Evolutionary conservation across 2,113 vertebrate species (phyloP), one percentile per base, ranked within the genome.

Genomic region (Proterorhinus semilunaris): DNA sequence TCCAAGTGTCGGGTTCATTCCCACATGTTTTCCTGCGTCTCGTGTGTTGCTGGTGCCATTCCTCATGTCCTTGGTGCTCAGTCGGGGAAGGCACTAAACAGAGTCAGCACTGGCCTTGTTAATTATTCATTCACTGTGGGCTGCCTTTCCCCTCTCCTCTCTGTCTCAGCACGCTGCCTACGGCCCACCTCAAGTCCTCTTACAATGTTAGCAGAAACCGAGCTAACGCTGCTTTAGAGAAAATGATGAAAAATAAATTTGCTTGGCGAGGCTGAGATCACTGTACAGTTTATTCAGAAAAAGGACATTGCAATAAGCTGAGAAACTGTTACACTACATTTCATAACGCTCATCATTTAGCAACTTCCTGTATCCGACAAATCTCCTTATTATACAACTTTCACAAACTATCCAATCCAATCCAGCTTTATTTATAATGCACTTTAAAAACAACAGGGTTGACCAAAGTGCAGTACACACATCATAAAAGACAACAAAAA

Each of bases 111-210:
- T 86, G 44, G 79, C 65, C 50, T 68, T 4, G 65, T 91, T 81
- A 88, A 91, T 88, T 75, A 82, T 91, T 89, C 62, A 91, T 86
- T 54, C 50, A 74, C 43, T 71, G 46, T 63, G 45, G 67, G 13
- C 44, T 47, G 64, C 53, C 15, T 66, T 65, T 17, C 51, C 15
- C 61, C 55, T 65, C 12, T 47, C 42, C 7, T 61, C 50, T 79
- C 65, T 66, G 61, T 68, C 42, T 57, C 48, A 45, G 69, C 11
- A 9, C 44, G 71, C 8, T 73, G 46, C 6, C 21, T n/a, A 42
- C 7, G 70, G 42, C 5, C 42, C 15, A 43, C 21, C 47, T 54
- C 7, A 15, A 61, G 13, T 15, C 4, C 36, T 59, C 42, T 36
- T 15, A 43, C 57, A 15, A 4, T 52, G 12, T 6, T 52, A 13